These are phyloP conservation scores for Amblyraja radiata DNA, from an alignment of 2,797 vertebrate genomes.

Conservation along the genomic window DNA sequence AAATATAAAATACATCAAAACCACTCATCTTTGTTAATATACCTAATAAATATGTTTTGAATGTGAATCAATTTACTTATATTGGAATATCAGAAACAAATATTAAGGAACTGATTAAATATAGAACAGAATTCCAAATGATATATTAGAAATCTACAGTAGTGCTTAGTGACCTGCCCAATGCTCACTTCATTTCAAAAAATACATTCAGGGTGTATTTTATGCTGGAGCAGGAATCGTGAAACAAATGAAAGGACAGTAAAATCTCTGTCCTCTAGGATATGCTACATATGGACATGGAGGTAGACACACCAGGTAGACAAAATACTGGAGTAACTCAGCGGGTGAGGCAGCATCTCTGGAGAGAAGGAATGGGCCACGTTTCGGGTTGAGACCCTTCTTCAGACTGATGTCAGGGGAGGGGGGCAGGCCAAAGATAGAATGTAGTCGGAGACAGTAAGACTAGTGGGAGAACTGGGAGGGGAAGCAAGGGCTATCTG, in stretches of 20 bases:
- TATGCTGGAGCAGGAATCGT: not conserved
- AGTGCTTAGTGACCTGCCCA: not conserved
- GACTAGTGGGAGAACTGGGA: no score
- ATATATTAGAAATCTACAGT: not conserved
- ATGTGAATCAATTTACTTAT: not conserved
- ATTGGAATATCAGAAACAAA: not conserved
- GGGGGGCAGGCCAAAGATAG: no score
- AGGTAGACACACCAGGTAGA: no score
- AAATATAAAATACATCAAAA: not conserved
- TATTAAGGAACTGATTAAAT: not conserved
- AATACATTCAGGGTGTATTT: not conserved
- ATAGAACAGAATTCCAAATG: not conserved
- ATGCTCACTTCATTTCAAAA: not conserved
- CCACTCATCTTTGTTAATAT: no score
- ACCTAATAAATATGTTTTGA: not conserved
- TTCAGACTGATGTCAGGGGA: no score
- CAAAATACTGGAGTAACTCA: no score
- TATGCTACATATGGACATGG: not conserved
- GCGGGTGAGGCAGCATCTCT: no score
- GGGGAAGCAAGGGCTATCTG: no score
- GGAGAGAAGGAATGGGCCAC: no score
- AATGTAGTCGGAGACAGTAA: no score
- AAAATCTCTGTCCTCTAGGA: not conserved
- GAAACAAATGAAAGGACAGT: not conserved
- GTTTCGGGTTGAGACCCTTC: no score